Conservation (phyloP, 1,140 invertebrate species). For the Bombus pascuorum region DNA sequence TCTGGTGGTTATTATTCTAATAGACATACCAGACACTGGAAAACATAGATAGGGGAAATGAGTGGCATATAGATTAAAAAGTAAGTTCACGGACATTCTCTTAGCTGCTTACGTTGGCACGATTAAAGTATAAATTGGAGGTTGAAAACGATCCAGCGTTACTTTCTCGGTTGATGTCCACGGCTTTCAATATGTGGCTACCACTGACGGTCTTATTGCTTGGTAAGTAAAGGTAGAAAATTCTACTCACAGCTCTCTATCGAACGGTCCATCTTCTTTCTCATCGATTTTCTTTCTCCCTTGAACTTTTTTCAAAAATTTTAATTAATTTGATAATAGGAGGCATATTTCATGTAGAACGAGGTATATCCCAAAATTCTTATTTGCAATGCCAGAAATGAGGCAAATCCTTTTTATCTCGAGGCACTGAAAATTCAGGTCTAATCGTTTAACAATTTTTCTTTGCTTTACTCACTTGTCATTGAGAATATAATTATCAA, state of each 20-base stretch:
- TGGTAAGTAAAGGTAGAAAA: constrained; percentile 67
- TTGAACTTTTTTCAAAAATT: too few relatives aligned
- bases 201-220: constrained; percentile 63
- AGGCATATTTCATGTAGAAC: background rate
- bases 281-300: background rate
- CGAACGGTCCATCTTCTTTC: too few relatives aligned
- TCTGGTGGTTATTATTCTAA: too few relatives aligned
- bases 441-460: background rate
- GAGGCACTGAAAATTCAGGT: background rate
- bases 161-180: constrained; percentile 33
- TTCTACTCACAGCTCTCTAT: background rate
- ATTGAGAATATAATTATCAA: too few relatives aligned
- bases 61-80: background rate
- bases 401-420: too few relatives aligned
- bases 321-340: background rate
- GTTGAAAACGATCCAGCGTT: background rate
- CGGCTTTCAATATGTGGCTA: constrained; percentile 64
- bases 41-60: background rate
- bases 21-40: too few relatives aligned
- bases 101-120: constrained; percentile 25
- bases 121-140: constrained; percentile 45
- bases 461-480: too few relatives aligned
- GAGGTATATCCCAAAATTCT: too few relatives aligned
- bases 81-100: background rate
- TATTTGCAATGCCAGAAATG: too few relatives aligned